Conservation (phyloP, 2,113 vertebrate genomes). For the Psittacula cyanocephala region DNA sequence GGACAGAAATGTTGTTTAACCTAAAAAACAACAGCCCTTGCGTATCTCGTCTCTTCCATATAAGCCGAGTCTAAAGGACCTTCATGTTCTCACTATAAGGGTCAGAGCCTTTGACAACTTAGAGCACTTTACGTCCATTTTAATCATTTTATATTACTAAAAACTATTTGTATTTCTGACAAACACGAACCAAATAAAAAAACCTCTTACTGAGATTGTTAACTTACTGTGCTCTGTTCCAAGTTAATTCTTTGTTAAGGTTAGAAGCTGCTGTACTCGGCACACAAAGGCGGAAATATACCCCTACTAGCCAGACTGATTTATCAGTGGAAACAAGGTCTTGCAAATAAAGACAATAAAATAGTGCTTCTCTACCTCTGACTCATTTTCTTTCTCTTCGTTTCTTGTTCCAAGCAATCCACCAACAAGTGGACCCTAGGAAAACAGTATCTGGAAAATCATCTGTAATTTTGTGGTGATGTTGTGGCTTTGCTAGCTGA, state of each 20-base stretch:
- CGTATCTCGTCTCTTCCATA: background rate
- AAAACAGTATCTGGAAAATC: background rate
- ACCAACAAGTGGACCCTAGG: background rate
- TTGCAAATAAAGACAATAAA: background rate
- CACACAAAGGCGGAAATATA: background rate
- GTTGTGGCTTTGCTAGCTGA: background rate
- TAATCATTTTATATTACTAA: background rate
- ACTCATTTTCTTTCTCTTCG: background rate
- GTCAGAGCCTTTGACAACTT: background rate
- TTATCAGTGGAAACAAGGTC: background rate
- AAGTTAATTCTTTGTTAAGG: background rate
- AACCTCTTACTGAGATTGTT: background rate
- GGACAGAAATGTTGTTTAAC: conserved; percentile 3
- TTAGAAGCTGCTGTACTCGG: background rate
- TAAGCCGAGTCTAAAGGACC: background rate
- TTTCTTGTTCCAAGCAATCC: background rate
- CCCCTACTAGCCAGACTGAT: background rate
- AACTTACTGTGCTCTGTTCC: background rate
- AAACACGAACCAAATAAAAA: background rate
- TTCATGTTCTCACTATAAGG: background rate
- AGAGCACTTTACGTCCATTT: background rate
- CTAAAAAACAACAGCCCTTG: background rate
- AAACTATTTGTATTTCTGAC: background rate
- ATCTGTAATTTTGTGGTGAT: background rate
- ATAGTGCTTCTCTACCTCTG: background rate